Conservation (phyloP, 2,797 vertebrate species). For the Amazona ochrocephala region DNA sequence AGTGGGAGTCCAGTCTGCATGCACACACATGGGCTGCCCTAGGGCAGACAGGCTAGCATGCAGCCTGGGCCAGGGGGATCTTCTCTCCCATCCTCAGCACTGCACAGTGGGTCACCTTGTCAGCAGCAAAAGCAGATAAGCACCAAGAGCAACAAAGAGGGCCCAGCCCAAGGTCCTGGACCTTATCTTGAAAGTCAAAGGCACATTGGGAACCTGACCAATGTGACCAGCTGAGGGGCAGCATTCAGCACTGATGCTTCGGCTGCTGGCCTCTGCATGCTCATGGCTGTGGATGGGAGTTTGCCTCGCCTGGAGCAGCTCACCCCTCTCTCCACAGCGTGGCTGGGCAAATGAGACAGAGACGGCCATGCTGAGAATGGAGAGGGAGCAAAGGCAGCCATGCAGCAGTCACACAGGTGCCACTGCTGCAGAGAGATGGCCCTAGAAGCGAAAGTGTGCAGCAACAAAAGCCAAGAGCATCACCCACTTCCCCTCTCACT, state of each 20-base stretch:
- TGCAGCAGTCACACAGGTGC: fast-evolving
- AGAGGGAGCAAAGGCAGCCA: neutral
- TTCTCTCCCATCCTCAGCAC: neutral
- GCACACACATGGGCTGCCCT: fast-evolving
- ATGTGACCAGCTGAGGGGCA: neutral
- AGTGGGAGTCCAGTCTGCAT: fast-evolving
- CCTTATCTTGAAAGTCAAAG: constrained; percentile 3
- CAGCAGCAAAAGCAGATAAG: constrained; percentile 5
- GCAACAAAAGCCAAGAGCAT: neutral
- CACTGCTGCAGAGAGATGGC: fast-evolving
- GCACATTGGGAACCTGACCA: constrained; percentile 1
- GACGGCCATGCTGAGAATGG: fast-evolving
- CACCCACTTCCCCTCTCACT: neutral
- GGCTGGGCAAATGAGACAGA: neutral
- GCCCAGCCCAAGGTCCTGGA: constrained; percentile 22
- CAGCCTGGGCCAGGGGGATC: fast-evolving
- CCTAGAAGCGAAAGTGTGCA: neutral
- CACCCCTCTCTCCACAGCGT: fast-evolving
- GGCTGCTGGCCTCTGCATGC: neutral
- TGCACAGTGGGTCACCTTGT: neutral
- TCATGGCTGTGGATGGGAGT: neutral
- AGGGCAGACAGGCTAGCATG: neutral
- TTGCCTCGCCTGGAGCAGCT: neutral
- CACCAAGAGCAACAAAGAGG: constrained; percentile 7
- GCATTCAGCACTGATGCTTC: fast-evolving